Percentiles rank a stretch among this genome's conserved stretches.
Conservation (phyloP, 2,797 vertebrate genomes). For the Halcyon smyrnensis region DNA sequence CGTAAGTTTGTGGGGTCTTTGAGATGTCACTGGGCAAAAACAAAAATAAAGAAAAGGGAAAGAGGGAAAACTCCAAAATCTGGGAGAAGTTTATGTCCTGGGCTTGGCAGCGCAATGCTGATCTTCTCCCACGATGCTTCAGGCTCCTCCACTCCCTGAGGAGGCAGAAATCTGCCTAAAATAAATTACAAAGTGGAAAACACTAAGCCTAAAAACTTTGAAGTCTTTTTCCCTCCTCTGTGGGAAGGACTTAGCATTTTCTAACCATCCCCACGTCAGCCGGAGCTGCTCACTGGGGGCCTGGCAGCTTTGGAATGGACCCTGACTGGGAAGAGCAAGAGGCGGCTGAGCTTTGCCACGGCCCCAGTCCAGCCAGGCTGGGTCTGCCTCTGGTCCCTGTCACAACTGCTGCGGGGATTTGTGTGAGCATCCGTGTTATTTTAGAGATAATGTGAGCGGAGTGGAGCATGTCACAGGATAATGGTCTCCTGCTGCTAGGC, state of each 20-base stretch:
- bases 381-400: slow-evolving; percentile 20
- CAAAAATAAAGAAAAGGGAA: background rate
- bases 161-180: background rate
- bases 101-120: background rate
- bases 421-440: slow-evolving; percentile 64
- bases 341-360: rapidly evolving
- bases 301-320: background rate
- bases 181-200: background rate
- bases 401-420: slow-evolving; percentile 28
- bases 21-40: background rate
- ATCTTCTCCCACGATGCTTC: rapidly evolving
- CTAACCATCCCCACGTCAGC: background rate
- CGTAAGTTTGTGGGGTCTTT: background rate
- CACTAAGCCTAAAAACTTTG: background rate
- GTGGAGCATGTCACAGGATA: slow-evolving; percentile 68
- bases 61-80: background rate
- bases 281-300: background rate
- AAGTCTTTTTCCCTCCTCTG: rapidly evolving
- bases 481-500: slow-evolving; percentile 66
- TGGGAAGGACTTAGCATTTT: background rate
- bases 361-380: background rate
- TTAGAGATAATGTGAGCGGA: slow-evolving; percentile 69
- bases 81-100: background rate
- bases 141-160: background rate
- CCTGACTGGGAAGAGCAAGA: background rate